Evolutionary conservation across 2,888 invertebrate genomes (phyloP), one percentile per base, ranked within the genome.

Genomic region (Lepidochrysops patricia): DNA sequence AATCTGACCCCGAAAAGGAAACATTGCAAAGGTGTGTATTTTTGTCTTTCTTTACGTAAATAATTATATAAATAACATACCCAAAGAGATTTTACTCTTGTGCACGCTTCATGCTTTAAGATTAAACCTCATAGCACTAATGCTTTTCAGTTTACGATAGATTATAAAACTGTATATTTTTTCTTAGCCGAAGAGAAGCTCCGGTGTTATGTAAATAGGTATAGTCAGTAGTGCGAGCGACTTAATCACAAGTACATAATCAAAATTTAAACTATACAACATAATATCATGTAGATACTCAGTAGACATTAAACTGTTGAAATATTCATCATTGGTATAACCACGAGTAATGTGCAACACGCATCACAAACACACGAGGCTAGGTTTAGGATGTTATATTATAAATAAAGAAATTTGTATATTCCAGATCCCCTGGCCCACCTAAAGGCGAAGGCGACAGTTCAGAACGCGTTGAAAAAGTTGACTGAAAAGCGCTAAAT

Each of bases 371-470:
- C 19, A 52, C 29, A 54, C n/a, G 19, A 32, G 32, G 19, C 23
- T 49, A 9, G 27, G 19, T 57, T 29, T 43, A 50, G 50, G 15
- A 26, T 37, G 52, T 57, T 58, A 43, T 19, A 2, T 43, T 43
- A 48, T 60, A 60, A 61, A 62, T 57, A 26, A 60, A 54, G 43
- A 27, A 15, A 57, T 56, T 65, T 61, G 64, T 62, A 57, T 62
- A 64, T 88, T 89, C 74, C 87, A 89, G 89, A 88, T 86, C 88
- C 89, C 78, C 77, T 88, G 77, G 83, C 87, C 67, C 88, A 88
- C 69, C 85, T 86, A 83, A 89, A 88, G 79, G 89, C 89, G 84
- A 89, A 88, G 76, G 88, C 87, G 82, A 89, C 88, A 70, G 89
- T 89, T 73, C 89, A 89, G 88, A 89, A 88, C 79, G 89, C 89